Evolutionary conservation across 2,888 invertebrate genomes (phyloP), one percentile per base, ranked within the genome.

Genomic region (Periphyllus acericola): DNA sequence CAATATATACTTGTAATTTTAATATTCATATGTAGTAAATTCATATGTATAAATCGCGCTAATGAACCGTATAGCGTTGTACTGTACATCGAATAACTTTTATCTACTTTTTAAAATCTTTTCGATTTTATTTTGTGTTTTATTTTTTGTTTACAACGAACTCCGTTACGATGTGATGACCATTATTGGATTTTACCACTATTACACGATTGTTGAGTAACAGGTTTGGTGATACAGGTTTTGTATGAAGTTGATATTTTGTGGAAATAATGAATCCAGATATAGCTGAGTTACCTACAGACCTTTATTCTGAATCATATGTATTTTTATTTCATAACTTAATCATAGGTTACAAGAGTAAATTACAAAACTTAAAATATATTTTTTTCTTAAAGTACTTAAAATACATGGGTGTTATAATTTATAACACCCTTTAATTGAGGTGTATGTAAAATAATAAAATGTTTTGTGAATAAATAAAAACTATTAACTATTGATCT

Each of bases 211-310:
- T 36, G 11, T 72, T 11, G 36, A 21, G 34, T 55, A 72, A 83
- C 74, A 34, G 5, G 83, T 83, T 79, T 74, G n/a, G n/a, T 8
- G n/a, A 19, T 40, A 66, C 40, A 40, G 19, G 60, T 66, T 80
- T 66, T 36, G 29, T n/a, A n/a, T 17, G 25, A 29, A 66, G 1
- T 66, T 66, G 25, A 79, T 25, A 66, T 66, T 80, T 0, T 80
- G n/a, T n/a, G 2, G 11, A 32, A 76, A 46, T 19, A 5, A 55
- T 21, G 52, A 19, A 52, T 52, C 3, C 29, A 9, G n/a, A 9
- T 32, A 29, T 3, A 29, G 19, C 11, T 14, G 14, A n/a, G n/a
- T n/a, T 46, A 46, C 1, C 14, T 46, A 14, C 3, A 14, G 46
- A 46, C 14, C 2, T 46, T 14, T 46, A 46, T 46, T 46, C 46